Evolutionary conservation across 2,113 vertebrate genomes (phyloP).

Genomic region (Dromaius novaehollandiae): DNA sequence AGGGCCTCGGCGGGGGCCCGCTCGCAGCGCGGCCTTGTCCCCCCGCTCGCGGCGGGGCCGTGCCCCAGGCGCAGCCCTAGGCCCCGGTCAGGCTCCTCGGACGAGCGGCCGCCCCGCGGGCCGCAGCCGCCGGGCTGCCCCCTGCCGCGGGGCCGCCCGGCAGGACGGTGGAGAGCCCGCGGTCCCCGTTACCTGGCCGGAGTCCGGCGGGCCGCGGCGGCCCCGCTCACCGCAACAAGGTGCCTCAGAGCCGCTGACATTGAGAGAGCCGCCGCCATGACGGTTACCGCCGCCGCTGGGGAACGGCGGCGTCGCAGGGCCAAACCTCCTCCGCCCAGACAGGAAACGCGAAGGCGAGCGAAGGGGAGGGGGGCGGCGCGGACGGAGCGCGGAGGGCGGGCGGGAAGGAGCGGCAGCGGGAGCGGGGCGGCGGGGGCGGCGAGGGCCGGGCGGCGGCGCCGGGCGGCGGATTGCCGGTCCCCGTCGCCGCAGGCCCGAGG

Average conservation of each 20-base stretch:
- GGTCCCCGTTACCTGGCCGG: constrained; percentile 82
- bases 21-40: background rate
- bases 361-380: background rate
- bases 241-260: constrained; percentile 86
- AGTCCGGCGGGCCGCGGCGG: constrained; percentile 54
- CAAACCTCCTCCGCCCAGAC: constrained; percentile 53
- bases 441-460: rapidly evolving
- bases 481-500: too few relatives aligned
- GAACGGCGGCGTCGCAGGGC: constrained; percentile 65
- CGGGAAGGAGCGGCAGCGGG: too few relatives aligned
- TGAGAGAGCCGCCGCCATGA: constrained; percentile 79
- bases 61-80: background rate
- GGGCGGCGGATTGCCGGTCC: rapidly evolving
- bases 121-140: background rate
- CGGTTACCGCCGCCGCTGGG: background rate
- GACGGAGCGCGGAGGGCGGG: rapidly evolving
- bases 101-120: background rate
- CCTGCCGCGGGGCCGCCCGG: background rate
- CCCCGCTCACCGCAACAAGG: constrained; percentile 44
- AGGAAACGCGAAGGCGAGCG: background rate
- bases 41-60: background rate
- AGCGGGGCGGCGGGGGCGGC: too few relatives aligned
- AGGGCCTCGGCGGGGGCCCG: background rate
- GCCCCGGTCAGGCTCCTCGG: background rate
- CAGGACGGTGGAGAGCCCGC: background rate